These are phyloP conservation scores for Lutraria lutraria DNA, from an alignment of 2,888 invertebrate genomes.

Conservation along the genomic window DNA sequence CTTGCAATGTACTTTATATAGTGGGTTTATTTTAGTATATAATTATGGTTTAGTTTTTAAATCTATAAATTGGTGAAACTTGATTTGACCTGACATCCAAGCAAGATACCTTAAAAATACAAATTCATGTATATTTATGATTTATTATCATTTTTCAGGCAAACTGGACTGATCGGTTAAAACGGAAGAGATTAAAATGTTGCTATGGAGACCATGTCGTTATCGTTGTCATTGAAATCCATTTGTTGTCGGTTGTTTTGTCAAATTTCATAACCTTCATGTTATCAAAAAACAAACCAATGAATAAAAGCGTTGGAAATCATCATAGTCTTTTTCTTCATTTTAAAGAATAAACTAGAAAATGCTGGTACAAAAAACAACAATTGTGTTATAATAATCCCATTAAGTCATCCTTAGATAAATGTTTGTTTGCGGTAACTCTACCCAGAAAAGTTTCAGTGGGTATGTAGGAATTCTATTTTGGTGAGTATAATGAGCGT, in stretches of 20 bases:
- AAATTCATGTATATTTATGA: not conserved
- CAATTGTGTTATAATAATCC: no score
- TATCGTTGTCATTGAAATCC: conserved; percentile 11
- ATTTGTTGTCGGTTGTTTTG: conserved; percentile 15
- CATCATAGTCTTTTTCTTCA: not conserved
- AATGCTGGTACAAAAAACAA: no score
- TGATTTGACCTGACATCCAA: not conserved
- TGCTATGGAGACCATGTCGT: conserved; percentile 20
- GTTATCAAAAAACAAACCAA: conserved; percentile 24
- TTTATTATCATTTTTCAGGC: conserved; percentile 25
- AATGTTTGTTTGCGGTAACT: no score
- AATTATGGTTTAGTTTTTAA: no score
- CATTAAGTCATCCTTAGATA: no score
- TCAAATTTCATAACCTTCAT: conserved; percentile 34
- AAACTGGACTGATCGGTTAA: conserved; percentile 31
- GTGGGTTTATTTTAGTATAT: no score
- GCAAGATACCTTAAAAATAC: not conserved
- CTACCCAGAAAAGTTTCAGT: no score
- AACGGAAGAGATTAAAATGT: not conserved
- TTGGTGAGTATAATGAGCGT: no score
- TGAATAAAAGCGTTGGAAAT: conserved; percentile 30
- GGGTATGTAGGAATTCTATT: no score
- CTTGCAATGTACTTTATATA: no score
- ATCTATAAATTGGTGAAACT: no score
- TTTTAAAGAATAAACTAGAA: no score